Evolutionary conservation across 2,113 vertebrate species (phyloP).

Genomic region (Atractosteus spatula): DNA sequence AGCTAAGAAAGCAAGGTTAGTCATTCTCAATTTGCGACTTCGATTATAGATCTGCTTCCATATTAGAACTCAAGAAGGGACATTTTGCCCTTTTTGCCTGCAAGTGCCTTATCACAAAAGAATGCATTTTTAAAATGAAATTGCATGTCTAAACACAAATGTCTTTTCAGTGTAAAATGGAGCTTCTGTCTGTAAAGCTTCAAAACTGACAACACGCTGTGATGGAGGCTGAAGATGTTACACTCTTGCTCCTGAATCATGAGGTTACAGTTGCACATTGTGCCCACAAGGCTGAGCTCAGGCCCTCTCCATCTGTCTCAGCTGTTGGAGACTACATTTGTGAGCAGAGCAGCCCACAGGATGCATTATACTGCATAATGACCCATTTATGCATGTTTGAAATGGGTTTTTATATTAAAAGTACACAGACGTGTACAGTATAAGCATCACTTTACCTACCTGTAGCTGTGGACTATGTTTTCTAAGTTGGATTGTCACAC

Average conservation of each 20-base stretch:
- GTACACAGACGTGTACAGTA: too few species aligned
- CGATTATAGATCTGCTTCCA: background rate
- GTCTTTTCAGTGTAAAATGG: too few species aligned
- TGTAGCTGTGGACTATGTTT: too few species aligned
- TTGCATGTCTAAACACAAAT: too few species aligned
- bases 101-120: background rate
- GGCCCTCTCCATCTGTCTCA: background rate
- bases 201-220: too few species aligned
- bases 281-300: background rate
- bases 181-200: too few species aligned
- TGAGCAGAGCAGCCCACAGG: background rate
- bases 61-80: background rate
- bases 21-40: too few species aligned
- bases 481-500: too few species aligned
- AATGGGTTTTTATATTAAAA: background rate
- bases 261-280: background rate
- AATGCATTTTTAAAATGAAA: too few species aligned
- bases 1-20: background rate
- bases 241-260: background rate
- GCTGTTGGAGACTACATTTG: background rate
- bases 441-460: too few species aligned
- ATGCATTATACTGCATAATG: background rate
- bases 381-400: background rate
- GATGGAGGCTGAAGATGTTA: constrained; percentile 1
- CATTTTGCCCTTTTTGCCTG: background rate